Percentiles rank a stretch among this genome's conserved stretches.
Evolutionary conservation across 1,140 invertebrate genomes (phyloP).

Genomic region (Papilio aristodemus): DNA sequence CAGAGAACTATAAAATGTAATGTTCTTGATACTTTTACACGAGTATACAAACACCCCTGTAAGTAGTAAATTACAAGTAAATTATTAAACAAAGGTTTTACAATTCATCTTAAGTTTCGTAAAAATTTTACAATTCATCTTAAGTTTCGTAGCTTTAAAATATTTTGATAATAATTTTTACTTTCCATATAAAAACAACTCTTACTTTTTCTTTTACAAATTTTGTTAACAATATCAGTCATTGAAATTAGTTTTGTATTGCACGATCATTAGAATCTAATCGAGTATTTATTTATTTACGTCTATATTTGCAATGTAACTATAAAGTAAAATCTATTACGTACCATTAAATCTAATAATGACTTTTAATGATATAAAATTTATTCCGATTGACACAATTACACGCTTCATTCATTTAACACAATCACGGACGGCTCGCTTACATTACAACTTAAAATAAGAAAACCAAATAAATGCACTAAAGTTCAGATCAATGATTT

Average conservation of each 20-base stretch:
- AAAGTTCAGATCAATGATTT: slow-evolving; percentile 36
- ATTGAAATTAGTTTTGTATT: slow-evolving; percentile 19
- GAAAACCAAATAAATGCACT: slow-evolving; percentile 24
- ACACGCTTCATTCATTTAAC: slow-evolving; percentile 46
- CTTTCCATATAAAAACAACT: no score
- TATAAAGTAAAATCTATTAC: background rate
- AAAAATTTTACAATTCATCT: background rate
- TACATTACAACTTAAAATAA: slow-evolving; percentile 48
- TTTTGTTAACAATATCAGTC: slow-evolving; percentile 19
- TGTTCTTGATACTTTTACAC: no score
- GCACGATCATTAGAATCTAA: background rate
- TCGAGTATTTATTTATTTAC: background rate
- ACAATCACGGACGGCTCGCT: slow-evolving; percentile 74
- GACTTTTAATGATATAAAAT: slow-evolving; percentile 21
- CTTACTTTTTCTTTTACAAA: background rate
- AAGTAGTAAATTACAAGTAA: no score
- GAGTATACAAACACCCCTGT: no score
- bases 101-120: background rate
- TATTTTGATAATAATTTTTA: no score
- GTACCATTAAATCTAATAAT: slow-evolving; percentile 26
- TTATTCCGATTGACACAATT: slow-evolving; percentile 33
- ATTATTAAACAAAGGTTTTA: background rate
- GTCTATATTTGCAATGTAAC: background rate
- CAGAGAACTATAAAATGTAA: no score
- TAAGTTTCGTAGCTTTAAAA: background rate